Percentiles rank a stretch among this genome's conserved stretches.
Evolutionary conservation across 2,113 vertebrate species (phyloP).

Genomic region (Micromys minutus): DNA sequence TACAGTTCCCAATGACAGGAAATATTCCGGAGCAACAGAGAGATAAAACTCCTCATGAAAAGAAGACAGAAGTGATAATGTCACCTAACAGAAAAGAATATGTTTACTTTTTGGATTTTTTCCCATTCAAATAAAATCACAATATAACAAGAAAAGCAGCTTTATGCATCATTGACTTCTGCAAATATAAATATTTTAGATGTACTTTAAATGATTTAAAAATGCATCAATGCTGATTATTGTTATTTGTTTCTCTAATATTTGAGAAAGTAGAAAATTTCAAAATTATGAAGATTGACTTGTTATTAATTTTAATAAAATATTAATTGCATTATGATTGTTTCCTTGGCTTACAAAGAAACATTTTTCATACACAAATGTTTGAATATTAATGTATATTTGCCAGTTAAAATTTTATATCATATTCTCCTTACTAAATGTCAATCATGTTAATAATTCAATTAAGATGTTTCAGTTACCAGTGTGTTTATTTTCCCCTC

Average conservation of each 20-base stretch:
- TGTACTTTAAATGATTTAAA: neutral
- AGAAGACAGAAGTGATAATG: neutral
- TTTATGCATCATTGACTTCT: neutral
- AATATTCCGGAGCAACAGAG: neutral
- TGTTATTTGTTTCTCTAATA: neutral
- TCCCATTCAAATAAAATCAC: neutral
- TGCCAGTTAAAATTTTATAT: neutral
- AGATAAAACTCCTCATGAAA: neutral
- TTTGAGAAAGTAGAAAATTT: neutral
- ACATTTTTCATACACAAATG: neutral
- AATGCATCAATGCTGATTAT: neutral
- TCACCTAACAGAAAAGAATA: neutral
- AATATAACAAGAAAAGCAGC: neutral
- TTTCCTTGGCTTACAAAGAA: neutral
- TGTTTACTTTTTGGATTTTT: neutral
- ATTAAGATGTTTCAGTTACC: neutral
- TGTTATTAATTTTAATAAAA: slow-evolving; percentile 12
- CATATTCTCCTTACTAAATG: neutral
- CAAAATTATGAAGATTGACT: neutral
- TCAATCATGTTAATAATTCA: neutral
- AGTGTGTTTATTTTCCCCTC: neutral
- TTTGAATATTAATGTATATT: neutral
- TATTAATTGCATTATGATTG: neutral
- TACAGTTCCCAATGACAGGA: too few species aligned
- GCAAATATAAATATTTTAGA: slow-evolving; percentile 9